phyloP scores from a whole-genome alignment of 1,140 invertebrate genomes.

The Batillaria attramentaria region DNA sequence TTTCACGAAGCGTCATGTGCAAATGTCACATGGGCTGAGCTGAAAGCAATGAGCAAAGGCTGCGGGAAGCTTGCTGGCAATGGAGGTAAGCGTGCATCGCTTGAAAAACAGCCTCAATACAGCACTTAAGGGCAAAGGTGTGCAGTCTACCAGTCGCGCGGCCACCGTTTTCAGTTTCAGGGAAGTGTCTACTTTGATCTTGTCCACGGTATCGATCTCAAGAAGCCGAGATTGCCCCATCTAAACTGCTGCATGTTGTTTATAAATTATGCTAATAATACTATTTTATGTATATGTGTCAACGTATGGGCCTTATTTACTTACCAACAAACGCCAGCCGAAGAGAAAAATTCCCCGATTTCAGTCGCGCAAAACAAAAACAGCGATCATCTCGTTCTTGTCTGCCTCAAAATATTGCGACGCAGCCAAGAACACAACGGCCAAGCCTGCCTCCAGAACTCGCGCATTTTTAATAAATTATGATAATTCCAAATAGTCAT shows the following conservation, averaged over 20 bases:
- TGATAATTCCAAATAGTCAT: constrained; percentile 61
- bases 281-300: constrained; percentile 47
- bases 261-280: constrained; percentile 57
- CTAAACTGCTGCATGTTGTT: not conserved
- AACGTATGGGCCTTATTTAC: not conserved
- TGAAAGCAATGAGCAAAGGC: not conserved
- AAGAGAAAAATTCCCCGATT: not conserved
- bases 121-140: too few species aligned
- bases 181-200: too few species aligned
- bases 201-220: not conserved
- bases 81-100: not conserved
- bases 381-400: constrained; percentile 10
- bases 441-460: constrained; percentile 30
- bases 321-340: not conserved
- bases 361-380: constrained; percentile 14
- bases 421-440: not conserved
- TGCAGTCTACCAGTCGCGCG: too few species aligned
- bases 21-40: constrained; percentile 15
- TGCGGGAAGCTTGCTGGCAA: not conserved
- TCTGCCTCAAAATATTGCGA: constrained; percentile 10
- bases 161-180: too few species aligned
- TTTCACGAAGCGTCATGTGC: constrained; percentile 7
- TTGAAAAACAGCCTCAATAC: too few species aligned
- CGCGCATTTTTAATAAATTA: constrained; percentile 63
- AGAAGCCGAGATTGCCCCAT: too few species aligned